A percentile compares a stretch with the other conserved stretches of the same genome.
Conservation (phyloP, 2,797 vertebrate genomes). For the Spea hammondii region DNA sequence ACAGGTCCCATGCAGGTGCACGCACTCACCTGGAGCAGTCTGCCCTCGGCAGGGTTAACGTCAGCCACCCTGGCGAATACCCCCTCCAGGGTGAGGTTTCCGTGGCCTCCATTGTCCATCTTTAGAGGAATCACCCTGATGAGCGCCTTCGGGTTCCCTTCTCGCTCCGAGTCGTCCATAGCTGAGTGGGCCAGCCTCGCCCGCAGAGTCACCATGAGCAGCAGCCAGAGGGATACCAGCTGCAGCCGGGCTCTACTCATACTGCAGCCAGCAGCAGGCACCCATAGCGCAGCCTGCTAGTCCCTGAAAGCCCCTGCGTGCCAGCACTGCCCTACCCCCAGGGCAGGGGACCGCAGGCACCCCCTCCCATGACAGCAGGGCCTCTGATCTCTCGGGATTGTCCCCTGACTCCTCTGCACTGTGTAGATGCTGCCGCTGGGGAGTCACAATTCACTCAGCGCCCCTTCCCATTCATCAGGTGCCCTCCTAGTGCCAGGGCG, state of each 20-base stretch:
- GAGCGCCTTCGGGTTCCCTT: slow-evolving; percentile 78
- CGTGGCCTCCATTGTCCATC: slow-evolving; percentile 76
- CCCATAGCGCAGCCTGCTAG: slow-evolving; percentile 42
- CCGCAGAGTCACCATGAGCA: slow-evolving; percentile 91
- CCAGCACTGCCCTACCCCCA: slow-evolving; percentile 19
- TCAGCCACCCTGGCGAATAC: slow-evolving; percentile 83
- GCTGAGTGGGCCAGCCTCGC: slow-evolving; percentile 78
- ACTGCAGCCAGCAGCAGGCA: slow-evolving; percentile 77
- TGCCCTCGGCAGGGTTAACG: slow-evolving; percentile 86
- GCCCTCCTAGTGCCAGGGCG: slow-evolving; percentile 21
- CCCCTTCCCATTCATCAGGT: slow-evolving; percentile 23
- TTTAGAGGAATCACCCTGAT: slow-evolving; percentile 88
- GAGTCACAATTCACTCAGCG: slow-evolving; percentile 3
- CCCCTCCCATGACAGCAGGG: slow-evolving; percentile 56
- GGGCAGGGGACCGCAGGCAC: slow-evolving; percentile 51
- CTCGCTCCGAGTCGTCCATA: slow-evolving; percentile 78
- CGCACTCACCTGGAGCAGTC: slow-evolving; percentile 88
- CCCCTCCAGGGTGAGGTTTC: slow-evolving; percentile 82
- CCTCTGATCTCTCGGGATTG: slow-evolving; percentile 41
- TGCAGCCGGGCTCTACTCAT: slow-evolving; percentile 93
- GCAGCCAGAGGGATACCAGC: slow-evolving; percentile 92
- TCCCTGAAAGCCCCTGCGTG: slow-evolving; percentile 27
- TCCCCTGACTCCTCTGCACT: slow-evolving; percentile 35
- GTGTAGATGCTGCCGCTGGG: not conserved
- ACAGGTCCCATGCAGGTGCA: not conserved